These are phyloP conservation scores for Leptinotarsa defecta DNA, from an alignment of 1,140 invertebrate species.

Conservation along the genomic window DNA sequence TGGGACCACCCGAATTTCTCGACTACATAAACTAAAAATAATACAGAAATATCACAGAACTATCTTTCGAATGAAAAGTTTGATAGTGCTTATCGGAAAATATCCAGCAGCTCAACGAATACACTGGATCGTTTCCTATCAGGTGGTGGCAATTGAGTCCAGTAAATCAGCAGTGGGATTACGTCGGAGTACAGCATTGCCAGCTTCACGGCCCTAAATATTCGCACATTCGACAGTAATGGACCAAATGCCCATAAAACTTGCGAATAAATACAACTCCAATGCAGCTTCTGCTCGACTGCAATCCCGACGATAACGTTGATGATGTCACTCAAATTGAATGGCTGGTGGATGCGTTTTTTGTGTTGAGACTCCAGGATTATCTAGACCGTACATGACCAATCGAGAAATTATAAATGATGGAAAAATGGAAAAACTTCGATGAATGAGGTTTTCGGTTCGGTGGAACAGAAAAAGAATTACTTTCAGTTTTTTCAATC, in stretches of 20 bases:
- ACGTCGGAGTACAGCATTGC: not conserved
- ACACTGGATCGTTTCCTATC: not conserved
- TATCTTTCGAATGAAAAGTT: not conserved
- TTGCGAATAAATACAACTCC: not conserved
- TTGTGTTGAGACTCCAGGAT: not conserved
- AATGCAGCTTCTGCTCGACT: not conserved
- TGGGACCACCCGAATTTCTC: no score
- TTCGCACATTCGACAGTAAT: slow-evolving; percentile 2
- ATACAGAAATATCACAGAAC: no score
- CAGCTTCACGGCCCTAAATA: slow-evolving; percentile 3
- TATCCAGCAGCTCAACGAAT: not conserved
- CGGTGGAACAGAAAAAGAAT: no score
- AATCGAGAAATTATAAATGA: not conserved
- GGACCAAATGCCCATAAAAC: not conserved
- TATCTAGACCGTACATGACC: not conserved
- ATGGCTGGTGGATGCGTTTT: slow-evolving; percentile 1
- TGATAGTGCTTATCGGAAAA: not conserved
- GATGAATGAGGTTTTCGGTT: no score
- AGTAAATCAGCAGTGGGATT: slow-evolving; percentile 5
- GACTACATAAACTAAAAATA: no score
- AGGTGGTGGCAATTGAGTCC: not conserved
- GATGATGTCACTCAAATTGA: slow-evolving; percentile 6
- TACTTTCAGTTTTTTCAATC: no score
- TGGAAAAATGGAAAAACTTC: not conserved
- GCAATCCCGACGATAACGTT: not conserved